Conservation (phyloP, 2,888 invertebrate species). For the Glyphotaelius pellucidus region DNA sequence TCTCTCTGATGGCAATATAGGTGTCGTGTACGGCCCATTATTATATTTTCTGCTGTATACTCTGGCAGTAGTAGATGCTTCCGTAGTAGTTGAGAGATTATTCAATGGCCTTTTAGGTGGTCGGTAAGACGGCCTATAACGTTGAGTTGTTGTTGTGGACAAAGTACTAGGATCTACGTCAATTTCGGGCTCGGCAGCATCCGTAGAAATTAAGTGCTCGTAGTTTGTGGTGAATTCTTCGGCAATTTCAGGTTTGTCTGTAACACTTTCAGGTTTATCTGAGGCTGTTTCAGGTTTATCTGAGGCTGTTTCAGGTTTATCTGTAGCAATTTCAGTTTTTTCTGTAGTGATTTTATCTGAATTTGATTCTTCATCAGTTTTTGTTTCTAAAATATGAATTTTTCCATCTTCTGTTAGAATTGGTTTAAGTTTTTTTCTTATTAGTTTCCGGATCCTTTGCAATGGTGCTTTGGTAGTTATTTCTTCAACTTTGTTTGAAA, state of each 20-base stretch:
- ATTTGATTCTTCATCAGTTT: slow-evolving; percentile 45
- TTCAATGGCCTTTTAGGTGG: slow-evolving; percentile 72
- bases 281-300: slow-evolving; percentile 9
- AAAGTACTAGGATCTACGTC: slow-evolving; percentile 69
- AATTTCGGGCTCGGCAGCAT: slow-evolving; percentile 67
- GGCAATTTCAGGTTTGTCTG: slow-evolving; percentile 17
- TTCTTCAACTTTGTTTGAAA: background rate
- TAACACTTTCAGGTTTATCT: slow-evolving; percentile 11
- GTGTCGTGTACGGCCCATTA: slow-evolving; percentile 75
- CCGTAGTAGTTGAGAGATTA: slow-evolving; percentile 73
- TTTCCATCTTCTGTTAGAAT: slow-evolving; percentile 60
- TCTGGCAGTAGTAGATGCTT: slow-evolving; percentile 71
- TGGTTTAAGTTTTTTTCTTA: slow-evolving; percentile 61
- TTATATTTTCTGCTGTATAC: slow-evolving; percentile 76
- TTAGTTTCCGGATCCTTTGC: slow-evolving; percentile 62
- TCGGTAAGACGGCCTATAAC: slow-evolving; percentile 72
- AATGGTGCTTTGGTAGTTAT: slow-evolving; percentile 44
- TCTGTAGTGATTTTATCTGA: background rate
- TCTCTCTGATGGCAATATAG: slow-evolving; percentile 72
- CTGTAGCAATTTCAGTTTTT: background rate
- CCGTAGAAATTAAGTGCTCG: slow-evolving; percentile 64
- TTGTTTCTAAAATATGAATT: slow-evolving; percentile 52
- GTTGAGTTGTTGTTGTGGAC: slow-evolving; percentile 68
- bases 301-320: background rate
- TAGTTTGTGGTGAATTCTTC: slow-evolving; percentile 64